Conservation (phyloP, 2,797 vertebrate species). For the Xyrichtys novacula region DNA sequence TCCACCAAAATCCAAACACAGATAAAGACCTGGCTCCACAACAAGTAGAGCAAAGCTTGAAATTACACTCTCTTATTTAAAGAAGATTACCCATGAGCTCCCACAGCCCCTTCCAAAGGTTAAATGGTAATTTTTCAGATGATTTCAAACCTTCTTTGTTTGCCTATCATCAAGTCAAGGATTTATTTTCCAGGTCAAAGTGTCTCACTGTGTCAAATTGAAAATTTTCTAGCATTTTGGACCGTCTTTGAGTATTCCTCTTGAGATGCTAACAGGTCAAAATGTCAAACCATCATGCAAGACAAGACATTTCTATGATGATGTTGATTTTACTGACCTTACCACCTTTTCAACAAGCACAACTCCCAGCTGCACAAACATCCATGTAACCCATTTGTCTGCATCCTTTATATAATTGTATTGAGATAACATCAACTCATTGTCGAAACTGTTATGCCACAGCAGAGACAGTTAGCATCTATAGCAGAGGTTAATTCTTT, state of each 20-base stretch:
- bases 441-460: slow-evolving; percentile 2
- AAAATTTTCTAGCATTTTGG: background rate
- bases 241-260: background rate
- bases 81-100: background rate
- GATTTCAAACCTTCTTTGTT: background rate
- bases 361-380: background rate
- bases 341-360: background rate
- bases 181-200: background rate
- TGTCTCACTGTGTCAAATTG: background rate
- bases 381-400: background rate
- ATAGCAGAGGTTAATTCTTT: slow-evolving; percentile 37
- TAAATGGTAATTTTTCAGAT: background rate
- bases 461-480: background rate
- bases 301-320: slow-evolving; percentile 3
- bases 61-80: background rate
- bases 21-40: too few species aligned
- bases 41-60: background rate
- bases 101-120: background rate
- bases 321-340: slow-evolving; percentile 5
- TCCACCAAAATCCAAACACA: too few species aligned
- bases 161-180: background rate
- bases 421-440: slow-evolving; percentile 1
- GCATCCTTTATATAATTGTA: background rate
- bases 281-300: slow-evolving; percentile 9
- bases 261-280: slow-evolving; percentile 13